Evolutionary conservation across 2,797 vertebrate genomes (phyloP), one percentile per base, ranked within the genome.

Genomic region (Peromyscus nudipes): DNA sequence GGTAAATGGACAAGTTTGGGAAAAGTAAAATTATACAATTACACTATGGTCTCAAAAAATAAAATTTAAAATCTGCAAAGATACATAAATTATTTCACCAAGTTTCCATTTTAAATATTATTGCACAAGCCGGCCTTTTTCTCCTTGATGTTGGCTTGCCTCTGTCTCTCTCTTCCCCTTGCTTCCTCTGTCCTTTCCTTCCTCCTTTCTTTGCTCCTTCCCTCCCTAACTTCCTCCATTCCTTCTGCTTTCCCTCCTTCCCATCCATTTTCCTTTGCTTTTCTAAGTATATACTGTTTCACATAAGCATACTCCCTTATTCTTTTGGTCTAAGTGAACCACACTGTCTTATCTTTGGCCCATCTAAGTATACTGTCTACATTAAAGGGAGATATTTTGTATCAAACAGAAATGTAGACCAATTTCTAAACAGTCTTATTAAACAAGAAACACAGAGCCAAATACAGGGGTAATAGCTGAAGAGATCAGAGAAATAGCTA

Each of bases 271-370:
- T 67, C 4, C 49, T 60, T 84, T 57, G 37, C 19, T 11, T 37
- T 57, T 29, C 2, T 92, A 37, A 85, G 34, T 82, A 60, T 87
- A 16, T n/a, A 49, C 31, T 86, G 49, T 55, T 81, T 80, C 17
- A 81, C 76, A 83, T 1, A 46, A 31, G 64, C 8, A 65, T 8
- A 46, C 62, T 57, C 64, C 71, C 86, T 87, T 91, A 82, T 92
- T 84, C 27, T 52, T 92, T 83, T 81, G 64, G 65, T 88, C 83
- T 71, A 34, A 92, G 37, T 49, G 84, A 94, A 69, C 31, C n/a
- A 62, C 13, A 79, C 60, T 46, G 34, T 17, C 77, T 62, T 40
- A 69, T 91, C 71, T 37, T 94, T 37, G 40, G 23, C 77, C 57
- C 64, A 23, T 80, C n/a, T 34, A 60, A 92, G n/a, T 62, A 46